Percentiles rank a stretch among this genome's conserved stretches.
phyloP scores from a whole-genome alignment of 1,140 invertebrate species.

The Ectropis grisescens region DNA sequence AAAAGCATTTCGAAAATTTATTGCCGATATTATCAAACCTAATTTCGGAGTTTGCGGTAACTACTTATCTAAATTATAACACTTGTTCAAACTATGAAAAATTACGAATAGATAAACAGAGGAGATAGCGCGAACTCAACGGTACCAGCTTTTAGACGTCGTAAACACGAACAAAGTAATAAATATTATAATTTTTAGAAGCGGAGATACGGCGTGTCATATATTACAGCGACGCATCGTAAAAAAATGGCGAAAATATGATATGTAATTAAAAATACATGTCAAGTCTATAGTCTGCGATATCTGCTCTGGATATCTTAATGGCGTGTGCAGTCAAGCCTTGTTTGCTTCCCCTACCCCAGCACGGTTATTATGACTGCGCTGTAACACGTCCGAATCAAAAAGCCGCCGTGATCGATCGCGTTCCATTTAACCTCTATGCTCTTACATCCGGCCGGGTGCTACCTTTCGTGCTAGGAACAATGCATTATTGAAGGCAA shows the following conservation, averaged over 20 bases:
- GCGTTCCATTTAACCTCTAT: not conserved
- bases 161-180: not conserved
- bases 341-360: constrained; percentile 23
- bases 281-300: constrained; percentile 20
- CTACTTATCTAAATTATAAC: too few species aligned
- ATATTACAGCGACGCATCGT: constrained; percentile 7
- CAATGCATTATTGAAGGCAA: constrained; percentile 32
- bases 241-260: too few species aligned
- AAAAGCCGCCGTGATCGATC: constrained; percentile 1
- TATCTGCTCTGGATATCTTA: constrained; percentile 31
- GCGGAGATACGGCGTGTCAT: not conserved
- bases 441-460: constrained; percentile 6
- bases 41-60: too few species aligned
- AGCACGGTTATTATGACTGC: constrained; percentile 22
- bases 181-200: constrained; percentile 6
- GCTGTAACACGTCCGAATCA: constrained; percentile 12
- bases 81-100: too few species aligned
- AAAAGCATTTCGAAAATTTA: too few species aligned
- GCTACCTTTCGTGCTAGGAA: constrained; percentile 25
- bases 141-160: too few species aligned
- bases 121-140: too few species aligned
- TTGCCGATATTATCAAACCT: too few species aligned
- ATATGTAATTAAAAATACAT: constrained; percentile 16
- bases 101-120: too few species aligned
- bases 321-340: constrained; percentile 28